Evolutionary conservation across 2,888 invertebrate species (phyloP), one percentile per base, ranked within the genome.

Genomic region (Mycalesis mineus): DNA sequence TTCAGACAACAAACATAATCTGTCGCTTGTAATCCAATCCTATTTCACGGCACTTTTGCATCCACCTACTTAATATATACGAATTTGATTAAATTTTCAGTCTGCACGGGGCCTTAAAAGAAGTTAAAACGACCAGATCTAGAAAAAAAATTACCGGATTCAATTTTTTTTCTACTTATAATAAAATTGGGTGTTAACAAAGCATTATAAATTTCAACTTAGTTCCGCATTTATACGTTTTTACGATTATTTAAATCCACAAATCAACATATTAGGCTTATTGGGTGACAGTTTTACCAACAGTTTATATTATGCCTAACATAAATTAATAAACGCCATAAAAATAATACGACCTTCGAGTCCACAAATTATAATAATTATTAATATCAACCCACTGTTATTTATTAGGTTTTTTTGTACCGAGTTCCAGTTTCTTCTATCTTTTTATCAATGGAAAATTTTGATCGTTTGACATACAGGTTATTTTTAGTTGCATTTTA

Each of bases 261-360:
- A 44, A 44, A 44, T 28, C 42, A 44, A 28, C n/a, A 14, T 40
- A 2, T 40, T 14, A 1, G 15, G 1, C 40, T 22, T 22, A 22
- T 22, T 22, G 7, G 28, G n/a, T 44, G 42, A 44, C 42, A 44
- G 22, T 44, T 44, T 44, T 44, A 44, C 22, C 28, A 44, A 28
- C 2, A 28, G 17, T 22, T 11, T 7, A 13, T 3, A 44, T 44
- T 7, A 28, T 8, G 13, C 13, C 28, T 13, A 13, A 7, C 2
- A 44, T 29, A 44, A 29, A 44, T 44, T 13, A 44, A 44, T 44
- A n/a, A 42, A 42, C n/a, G 28, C 44, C 44, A 29, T 22, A 22
- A 22, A 22, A 22, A 2, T 41, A 17, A 11, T 41, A 17, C 13
- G 28, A 44, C 29, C 44, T 44, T 44, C 28, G 28, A 44, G 44